These are phyloP conservation scores for Dolichomitus sp. DNA, from an alignment of 2,888 invertebrate genomes.

Conservation along the genomic window DNA sequence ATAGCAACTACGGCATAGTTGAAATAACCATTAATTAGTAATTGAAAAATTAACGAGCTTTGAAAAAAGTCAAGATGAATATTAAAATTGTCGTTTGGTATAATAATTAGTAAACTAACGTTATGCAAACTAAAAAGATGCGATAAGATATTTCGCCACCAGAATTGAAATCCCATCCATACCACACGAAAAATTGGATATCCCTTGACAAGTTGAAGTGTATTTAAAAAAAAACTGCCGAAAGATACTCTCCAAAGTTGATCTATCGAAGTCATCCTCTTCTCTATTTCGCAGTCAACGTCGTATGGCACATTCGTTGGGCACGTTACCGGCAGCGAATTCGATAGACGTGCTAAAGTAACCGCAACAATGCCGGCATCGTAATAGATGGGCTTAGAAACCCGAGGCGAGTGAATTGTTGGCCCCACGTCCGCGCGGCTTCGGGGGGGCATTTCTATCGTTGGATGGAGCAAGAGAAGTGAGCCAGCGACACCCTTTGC, in stretches of 20 bases:
- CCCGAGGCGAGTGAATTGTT: slow-evolving; percentile 85
- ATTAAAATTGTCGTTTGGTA: too few relatives aligned
- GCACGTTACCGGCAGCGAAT: slow-evolving; percentile 67
- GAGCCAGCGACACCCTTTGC: slow-evolving; percentile 81
- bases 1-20: too few relatives aligned
- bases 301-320: slow-evolving; percentile 30
- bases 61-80: too few relatives aligned
- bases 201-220: not conserved
- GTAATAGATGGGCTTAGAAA: slow-evolving; percentile 84
- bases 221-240: not conserved
- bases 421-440: slow-evolving; percentile 80
- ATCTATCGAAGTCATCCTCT: not conserved
- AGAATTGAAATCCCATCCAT: too few relatives aligned
- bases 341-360: slow-evolving; percentile 79
- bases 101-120: too few relatives aligned
- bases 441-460: slow-evolving; percentile 55
- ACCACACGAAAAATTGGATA: not conserved
- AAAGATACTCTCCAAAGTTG: not conserved
- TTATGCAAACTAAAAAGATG: too few relatives aligned
- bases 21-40: too few relatives aligned
- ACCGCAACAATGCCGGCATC: slow-evolving; percentile 82
- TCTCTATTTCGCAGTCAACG: slow-evolving; percentile 1
- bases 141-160: too few relatives aligned
- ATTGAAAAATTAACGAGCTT: too few relatives aligned
- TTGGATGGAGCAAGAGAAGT: slow-evolving; percentile 47